Conservation (phyloP, 1,140 invertebrate genomes). For the Bombus affinis region DNA sequence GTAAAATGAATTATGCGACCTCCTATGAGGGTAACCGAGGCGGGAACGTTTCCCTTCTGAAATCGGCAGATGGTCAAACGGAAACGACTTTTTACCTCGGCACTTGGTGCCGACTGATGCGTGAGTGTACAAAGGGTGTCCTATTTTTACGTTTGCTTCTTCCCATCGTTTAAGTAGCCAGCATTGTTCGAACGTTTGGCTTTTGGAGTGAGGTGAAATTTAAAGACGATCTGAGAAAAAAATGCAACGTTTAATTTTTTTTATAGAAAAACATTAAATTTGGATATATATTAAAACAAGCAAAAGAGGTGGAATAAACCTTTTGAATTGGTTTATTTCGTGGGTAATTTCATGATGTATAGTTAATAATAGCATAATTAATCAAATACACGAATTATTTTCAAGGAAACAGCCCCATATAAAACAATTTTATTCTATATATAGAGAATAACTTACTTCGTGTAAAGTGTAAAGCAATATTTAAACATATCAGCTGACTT, state of each 20-base stretch:
- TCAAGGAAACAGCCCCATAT: neutral
- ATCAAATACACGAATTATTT: neutral
- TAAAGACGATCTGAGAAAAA: too few relatives aligned
- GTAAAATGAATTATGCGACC: constrained; percentile 45
- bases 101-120: constrained; percentile 64
- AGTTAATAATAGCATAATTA: neutral
- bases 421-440: neutral
- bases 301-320: too few relatives aligned
- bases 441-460: too few relatives aligned
- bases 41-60: constrained; percentile 44
- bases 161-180: constrained; percentile 26
- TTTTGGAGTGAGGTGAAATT: neutral
- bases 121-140: constrained; percentile 64
- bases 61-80: constrained; percentile 71
- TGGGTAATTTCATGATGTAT: too few relatives aligned
- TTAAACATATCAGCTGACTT: too few relatives aligned
- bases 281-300: too few relatives aligned
- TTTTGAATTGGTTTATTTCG: too few relatives aligned
- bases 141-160: constrained; percentile 59
- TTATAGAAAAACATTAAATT: neutral
- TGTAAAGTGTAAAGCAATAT: too few relatives aligned
- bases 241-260: neutral
- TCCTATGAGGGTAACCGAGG: neutral
- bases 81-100: constrained; percentile 71
- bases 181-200: constrained; percentile 13